Evolutionary conservation across 2,888 invertebrate genomes (phyloP), one percentile per base, ranked within the genome.

Genomic region (Tachina lurida): DNA sequence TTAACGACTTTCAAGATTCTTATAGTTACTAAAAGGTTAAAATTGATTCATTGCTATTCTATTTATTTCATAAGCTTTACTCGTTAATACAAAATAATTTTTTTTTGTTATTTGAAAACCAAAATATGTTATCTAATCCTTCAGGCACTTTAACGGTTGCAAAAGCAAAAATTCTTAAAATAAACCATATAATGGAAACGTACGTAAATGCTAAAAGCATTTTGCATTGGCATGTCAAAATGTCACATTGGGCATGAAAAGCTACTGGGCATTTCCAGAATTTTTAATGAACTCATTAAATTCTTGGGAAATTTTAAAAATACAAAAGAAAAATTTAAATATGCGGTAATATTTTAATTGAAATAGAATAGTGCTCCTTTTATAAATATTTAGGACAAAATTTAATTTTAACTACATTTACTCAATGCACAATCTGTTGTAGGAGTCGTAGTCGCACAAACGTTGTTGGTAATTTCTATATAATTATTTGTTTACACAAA

Each of bases 171-270:
- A n/a, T 49, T 68, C 12, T 52, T 43, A 49, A 67, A 56, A 54
- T 67, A 58, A 45, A 71, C 45, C 63, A 39, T 56, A 47, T 47
- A 56, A 41, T 13, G 47, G 41, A 65, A 41, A 65, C 22, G 65
- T 56, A 65, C 22, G 65, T 56, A 41, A 79, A 67, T 54, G 74
- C 62, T 74, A 74, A 81, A 81, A 74, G 74, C 31, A 68, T 68
- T 74, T 73, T 73, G 9, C 49, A 31, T 67, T 80, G 49, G n/a
- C 19, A 52, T 58, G 58, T 41, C 65, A 65, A 67, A 74, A 49
- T 67, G 43, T 67, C 80, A 60, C 56, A 58, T 58, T 39, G 39
- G 41, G n/a, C 3, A 22, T n/a, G n/a, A 71, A 43, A 52, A 45
- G 13, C 13, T n/a, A 7, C 8, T 31, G 7, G 31, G 31, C 67